These are phyloP conservation scores for Marmota monax DNA, from an alignment of 2,113 vertebrate genomes.

Conservation along the genomic window DNA sequence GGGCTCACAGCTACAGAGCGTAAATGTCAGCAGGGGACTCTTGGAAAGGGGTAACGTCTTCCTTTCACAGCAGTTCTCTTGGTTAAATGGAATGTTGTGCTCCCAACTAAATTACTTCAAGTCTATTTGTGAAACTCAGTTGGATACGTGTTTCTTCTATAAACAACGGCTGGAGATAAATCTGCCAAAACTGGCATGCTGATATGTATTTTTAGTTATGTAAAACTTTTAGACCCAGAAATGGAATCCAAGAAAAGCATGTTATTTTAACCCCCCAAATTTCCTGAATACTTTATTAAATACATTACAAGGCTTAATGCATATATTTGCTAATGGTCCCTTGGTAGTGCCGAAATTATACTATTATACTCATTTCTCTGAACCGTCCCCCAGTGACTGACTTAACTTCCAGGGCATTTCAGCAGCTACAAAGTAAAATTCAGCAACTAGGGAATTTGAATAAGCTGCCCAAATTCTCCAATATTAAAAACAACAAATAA, in stretches of 20 bases:
- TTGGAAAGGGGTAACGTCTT: slow-evolving; percentile 59
- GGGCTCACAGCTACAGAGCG: not conserved
- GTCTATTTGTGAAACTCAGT: slow-evolving; percentile 80
- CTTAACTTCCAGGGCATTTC: slow-evolving; percentile 64
- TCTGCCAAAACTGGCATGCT: slow-evolving; percentile 69
- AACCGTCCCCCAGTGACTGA: slow-evolving; percentile 72
- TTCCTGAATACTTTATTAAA: slow-evolving; percentile 59
- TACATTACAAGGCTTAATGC: slow-evolving; percentile 44
- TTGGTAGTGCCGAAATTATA: slow-evolving; percentile 55
- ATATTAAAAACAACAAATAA: slow-evolving; percentile 71
- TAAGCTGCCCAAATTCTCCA: slow-evolving; percentile 63
- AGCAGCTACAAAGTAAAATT: slow-evolving; percentile 59
- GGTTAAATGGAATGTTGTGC: slow-evolving; percentile 76
- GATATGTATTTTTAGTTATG: slow-evolving; percentile 77
- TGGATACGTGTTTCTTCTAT: slow-evolving; percentile 79
- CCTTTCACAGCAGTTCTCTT: slow-evolving; percentile 58
- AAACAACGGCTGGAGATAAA: slow-evolving; percentile 80
- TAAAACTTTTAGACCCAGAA: slow-evolving; percentile 75
- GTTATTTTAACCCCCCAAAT: not conserved
- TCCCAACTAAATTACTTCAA: slow-evolving; percentile 80
- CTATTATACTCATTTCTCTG: slow-evolving; percentile 69
- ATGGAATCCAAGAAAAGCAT: slow-evolving; percentile 60
- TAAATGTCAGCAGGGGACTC: slow-evolving; percentile 68
- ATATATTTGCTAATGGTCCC: slow-evolving; percentile 67
- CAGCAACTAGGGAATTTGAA: slow-evolving; percentile 62